Base-by-base conservation (phyloP, 2,888 invertebrate species). In the Xylota segnis region DNA sequence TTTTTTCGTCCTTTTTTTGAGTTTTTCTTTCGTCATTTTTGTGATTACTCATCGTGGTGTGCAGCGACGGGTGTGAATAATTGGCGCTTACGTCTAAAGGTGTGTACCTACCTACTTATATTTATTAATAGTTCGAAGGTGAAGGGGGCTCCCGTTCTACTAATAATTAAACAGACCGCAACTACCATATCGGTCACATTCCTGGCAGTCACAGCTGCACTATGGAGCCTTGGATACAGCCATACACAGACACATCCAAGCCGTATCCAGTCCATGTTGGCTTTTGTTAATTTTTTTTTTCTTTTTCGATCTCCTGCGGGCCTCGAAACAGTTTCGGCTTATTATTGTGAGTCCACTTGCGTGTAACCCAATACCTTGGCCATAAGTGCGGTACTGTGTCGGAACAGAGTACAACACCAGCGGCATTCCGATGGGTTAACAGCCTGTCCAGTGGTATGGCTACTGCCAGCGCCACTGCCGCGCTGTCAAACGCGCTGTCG, bases 21-120 rank as follows among this genome's bases (percentile, higher is more conserved):
- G 23, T 23, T 23, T 54, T 56, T 45, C 16, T 45, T 50, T 75
- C 43, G n/a, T 70, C 43, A 52, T 56, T 74, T 79, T 52, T 75
- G 81, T 77, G 76, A 86, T 86, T 86, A 86, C 71, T 86, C 86
- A 86, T 86, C 82, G 78, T 27, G 71, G 54, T 63, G 63, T 37
- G 58, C 7, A 50, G 40, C 45, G 34, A 72, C 84, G 81, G 71
- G 86, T 82, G 82, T 86, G 82, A 56, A 82, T 86, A 86, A 86
- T 86, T 86, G 82, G 82, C 76, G 86, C 86, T 86, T 61, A 72
- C 71, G 66, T 76, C 76, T 29, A 76, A 86, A 86, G 76, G 86
- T 86, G 82, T 86, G n/a, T n/a, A n/a, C n/a, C n/a, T n/a, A n/a
- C n/a, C n/a, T n/a, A n/a, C n/a, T 86, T 77, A 77, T 77, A 77